These are phyloP conservation scores for Plebejus melissa DNA, from an alignment of 2,888 invertebrate genomes.

Conservation along the genomic window DNA sequence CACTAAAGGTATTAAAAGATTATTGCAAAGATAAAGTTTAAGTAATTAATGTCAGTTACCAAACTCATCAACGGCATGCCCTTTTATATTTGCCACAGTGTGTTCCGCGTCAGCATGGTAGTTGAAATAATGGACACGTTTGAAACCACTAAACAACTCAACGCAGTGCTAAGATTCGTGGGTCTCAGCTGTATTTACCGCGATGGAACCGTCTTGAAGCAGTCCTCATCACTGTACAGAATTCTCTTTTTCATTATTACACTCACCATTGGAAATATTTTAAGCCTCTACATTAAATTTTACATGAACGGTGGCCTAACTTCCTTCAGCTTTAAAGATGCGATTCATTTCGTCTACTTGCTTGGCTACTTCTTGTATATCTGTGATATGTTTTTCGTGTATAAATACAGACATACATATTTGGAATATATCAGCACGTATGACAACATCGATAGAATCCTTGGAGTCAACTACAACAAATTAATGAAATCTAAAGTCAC, in stretches of 20 bases:
- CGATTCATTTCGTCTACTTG: constrained; percentile 30
- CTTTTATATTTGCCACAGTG: neutral
- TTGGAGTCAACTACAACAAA: constrained; percentile 32
- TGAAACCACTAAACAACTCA: constrained; percentile 24
- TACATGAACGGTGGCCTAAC: neutral
- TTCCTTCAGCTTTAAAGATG: constrained; percentile 29
- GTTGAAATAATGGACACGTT: constrained; percentile 25
- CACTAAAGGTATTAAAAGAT: neutral
- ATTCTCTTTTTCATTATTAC: neutral
- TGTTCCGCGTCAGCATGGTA: neutral
- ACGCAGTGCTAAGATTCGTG: constrained; percentile 31
- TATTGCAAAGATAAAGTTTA: constrained; percentile 5
- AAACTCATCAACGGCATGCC: neutral
- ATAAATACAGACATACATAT: constrained; percentile 34
- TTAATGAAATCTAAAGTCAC: constrained; percentile 32
- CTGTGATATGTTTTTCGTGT: constrained; percentile 33
- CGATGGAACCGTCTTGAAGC: constrained; percentile 27
- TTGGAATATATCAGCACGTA: constrained; percentile 35
- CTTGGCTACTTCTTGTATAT: constrained; percentile 34
- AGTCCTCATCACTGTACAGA: constrained; percentile 23
- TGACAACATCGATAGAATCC: constrained; percentile 34
- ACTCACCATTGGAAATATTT: constrained; percentile 15
- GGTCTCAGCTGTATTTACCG: constrained; percentile 29
- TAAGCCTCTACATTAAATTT: constrained; percentile 28
- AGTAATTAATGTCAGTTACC: neutral